These are phyloP conservation scores for Metopia argyrocephala DNA, from an alignment of 2,888 invertebrate species.

Conservation along the genomic window DNA sequence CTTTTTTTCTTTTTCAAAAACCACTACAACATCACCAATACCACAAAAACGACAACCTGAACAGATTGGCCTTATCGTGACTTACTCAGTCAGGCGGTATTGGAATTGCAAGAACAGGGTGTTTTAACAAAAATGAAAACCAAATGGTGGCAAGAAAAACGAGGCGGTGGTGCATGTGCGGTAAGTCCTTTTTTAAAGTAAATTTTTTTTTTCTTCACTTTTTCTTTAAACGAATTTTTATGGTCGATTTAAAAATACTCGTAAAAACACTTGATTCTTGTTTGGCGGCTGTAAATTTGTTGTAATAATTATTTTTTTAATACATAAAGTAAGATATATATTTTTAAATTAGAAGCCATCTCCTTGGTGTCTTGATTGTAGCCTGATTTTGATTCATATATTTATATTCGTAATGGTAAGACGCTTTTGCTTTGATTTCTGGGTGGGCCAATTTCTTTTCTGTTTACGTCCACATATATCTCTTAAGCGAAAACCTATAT, in stretches of 20 bases:
- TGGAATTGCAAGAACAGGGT: conserved; percentile 92
- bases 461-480: too few relatives aligned
- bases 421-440: too few relatives aligned
- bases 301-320: too few relatives aligned
- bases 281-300: not conserved
- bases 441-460: too few relatives aligned
- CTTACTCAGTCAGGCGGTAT: conserved; percentile 87
- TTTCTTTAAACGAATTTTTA: not conserved
- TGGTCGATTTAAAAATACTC: not conserved
- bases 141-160: conserved; percentile 94
- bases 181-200: conserved; percentile 78
- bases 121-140: conserved; percentile 87
- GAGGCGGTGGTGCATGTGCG: conserved; percentile 86
- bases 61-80: conserved; percentile 83
- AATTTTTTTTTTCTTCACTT: not conserved
- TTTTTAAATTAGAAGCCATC: too few relatives aligned
- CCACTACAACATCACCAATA: conserved; percentile 15
- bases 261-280: conserved; percentile 9
- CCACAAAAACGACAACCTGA: conserved; percentile 18
- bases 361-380: too few relatives aligned
- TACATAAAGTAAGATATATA: too few relatives aligned
- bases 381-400: too few relatives aligned
- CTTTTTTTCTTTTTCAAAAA: conserved; percentile 6
- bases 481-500: too few relatives aligned
- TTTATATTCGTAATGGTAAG: too few relatives aligned